Evolutionary conservation across 2,797 vertebrate genomes (phyloP), one percentile per base, ranked within the genome.

Genomic region (Uromys caudimaculatus): DNA sequence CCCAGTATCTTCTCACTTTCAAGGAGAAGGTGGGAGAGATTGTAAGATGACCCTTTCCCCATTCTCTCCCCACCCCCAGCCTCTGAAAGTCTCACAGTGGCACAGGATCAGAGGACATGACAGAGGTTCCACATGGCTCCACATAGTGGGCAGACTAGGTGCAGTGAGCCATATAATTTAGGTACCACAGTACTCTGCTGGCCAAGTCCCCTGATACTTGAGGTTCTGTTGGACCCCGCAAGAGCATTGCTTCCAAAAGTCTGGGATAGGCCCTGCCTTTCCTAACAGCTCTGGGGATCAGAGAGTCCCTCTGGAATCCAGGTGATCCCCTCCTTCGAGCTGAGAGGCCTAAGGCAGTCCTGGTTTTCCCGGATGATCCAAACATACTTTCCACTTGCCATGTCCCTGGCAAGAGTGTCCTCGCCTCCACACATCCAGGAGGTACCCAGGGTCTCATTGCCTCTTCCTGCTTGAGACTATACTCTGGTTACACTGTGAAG

Each of bases 1-100:
- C 56, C 24, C 4, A 8, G 71, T 23, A 11, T 14, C 52, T 90
- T 88, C 56, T 54, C 56, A 3, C 67, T 86, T 62, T 21, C 23
- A 10, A 44, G 75, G 69, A 62, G 35, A 82, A 29, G 0, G 12
- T 8, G 23, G 47, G 64, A 23, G 47, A 58, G 27, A n/a, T 92
- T 21, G 60, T 58, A 54, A 41, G 60, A 7, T 16, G 13, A 52
- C 17, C 29, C 17, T 7, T 11, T 4, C 12, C 27, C 38, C 12
- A 6, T 2, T n/a, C 1, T 29, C 21, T 12, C 52, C 3, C 29
- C 0, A 12, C 6, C 3, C 3, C 8, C 23, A 0, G 6, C 16
- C 64, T 60, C 13, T 24, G 11, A 16, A 12, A 35, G 1, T 24
- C 60, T 78, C 56, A 6, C 4, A 16, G 84, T 38, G 56, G 67